Evolutionary conservation across 2,113 vertebrate species (phyloP), one percentile per base, ranked within the genome.

Genomic region (chimpanzee (Pan troglodytes)): DNA sequence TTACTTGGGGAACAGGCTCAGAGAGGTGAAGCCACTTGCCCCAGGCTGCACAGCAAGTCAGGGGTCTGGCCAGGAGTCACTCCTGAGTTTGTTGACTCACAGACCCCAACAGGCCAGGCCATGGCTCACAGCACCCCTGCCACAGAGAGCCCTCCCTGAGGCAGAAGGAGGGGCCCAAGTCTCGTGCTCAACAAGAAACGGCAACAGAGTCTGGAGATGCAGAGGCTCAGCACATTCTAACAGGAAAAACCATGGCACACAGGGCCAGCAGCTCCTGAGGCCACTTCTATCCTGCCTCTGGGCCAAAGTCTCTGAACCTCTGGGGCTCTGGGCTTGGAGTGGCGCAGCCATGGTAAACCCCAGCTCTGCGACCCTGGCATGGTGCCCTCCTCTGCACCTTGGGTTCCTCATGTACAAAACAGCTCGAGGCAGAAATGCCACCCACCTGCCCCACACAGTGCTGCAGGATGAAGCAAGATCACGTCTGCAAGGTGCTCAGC

Each of bases 291-390:
- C 45, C 93, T 64, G 35, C 27, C 57, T 20, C 27, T 14, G n/a
- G 40, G 6, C 68, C 68, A 45, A 22, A 18, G 40, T 50, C 20
- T 16, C 50, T 43, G 64, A 7, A 38, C 81, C 48, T 30, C 16
- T 13, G 38, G 64, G 32, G 25, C 67, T 59, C 40, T 48, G 27
- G 10, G 45, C 7, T 32, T 32, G 4, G 9, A 27, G 0, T 18
- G 14, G 20, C 25, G 25, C 59, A n/a, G 68, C 27, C 57, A 1
- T 0, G 38, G 18, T 7, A 18, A 75, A 50, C 6, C 67, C 43
- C 3, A 2, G 70, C n/a, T 12, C 27, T 30, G 43, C 86, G 30
- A 14, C 1, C 8, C 1, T 3, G 0, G 23, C n/a, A 17, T 1
- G 2, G 12, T 8, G 32, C 17, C 7, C 17, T 25, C 8, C 75